Percentiles rank a stretch among this genome's conserved stretches.
Conservation (phyloP, 1,140 invertebrate species). For the silkworm (Bombyx mori) region DNA sequence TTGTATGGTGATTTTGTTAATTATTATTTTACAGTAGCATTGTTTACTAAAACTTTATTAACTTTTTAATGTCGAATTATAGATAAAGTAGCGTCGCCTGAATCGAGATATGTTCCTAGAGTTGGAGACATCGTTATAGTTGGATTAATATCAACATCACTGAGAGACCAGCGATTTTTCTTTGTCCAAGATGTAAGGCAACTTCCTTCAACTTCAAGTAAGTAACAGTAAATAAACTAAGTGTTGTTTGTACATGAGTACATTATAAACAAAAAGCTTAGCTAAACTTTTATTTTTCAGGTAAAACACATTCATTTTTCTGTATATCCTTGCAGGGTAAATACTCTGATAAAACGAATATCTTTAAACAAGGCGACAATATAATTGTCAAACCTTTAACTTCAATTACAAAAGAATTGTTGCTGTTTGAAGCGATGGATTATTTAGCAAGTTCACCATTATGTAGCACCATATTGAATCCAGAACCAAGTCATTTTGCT, state of each 20-base stretch:
- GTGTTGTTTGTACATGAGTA: too few relatives aligned
- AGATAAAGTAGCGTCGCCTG: conserved; percentile 17
- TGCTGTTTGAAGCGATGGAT: conserved; percentile 56
- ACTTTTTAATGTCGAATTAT: too few relatives aligned
- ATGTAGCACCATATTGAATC: conserved; percentile 39
- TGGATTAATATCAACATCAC: conserved; percentile 35
- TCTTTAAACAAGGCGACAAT: conserved; percentile 32
- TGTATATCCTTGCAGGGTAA: conserved; percentile 38
- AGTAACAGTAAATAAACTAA: conserved; percentile 13
- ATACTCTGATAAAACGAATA: conserved; percentile 38
- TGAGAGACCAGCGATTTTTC: conserved; percentile 38
- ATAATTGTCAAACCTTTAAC: conserved; percentile 35
- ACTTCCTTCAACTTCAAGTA: conserved; percentile 43
- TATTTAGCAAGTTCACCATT: conserved; percentile 44
- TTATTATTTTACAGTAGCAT: too few relatives aligned
- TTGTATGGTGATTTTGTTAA: conserved; percentile 24
- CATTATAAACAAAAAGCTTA: too few relatives aligned
- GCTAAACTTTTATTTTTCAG: conserved; percentile 26
- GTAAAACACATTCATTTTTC: conserved; percentile 39
- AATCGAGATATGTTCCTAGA: conserved; percentile 35
- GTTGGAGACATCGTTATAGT: conserved; percentile 45
- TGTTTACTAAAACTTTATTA: too few relatives aligned
- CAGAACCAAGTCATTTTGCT: conserved; percentile 35
- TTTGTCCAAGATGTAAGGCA: conserved; percentile 47
- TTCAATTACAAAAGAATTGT: conserved; percentile 52